Conservation (phyloP, 1,140 invertebrate genomes). For the Paraescarpia echinospica region DNA sequence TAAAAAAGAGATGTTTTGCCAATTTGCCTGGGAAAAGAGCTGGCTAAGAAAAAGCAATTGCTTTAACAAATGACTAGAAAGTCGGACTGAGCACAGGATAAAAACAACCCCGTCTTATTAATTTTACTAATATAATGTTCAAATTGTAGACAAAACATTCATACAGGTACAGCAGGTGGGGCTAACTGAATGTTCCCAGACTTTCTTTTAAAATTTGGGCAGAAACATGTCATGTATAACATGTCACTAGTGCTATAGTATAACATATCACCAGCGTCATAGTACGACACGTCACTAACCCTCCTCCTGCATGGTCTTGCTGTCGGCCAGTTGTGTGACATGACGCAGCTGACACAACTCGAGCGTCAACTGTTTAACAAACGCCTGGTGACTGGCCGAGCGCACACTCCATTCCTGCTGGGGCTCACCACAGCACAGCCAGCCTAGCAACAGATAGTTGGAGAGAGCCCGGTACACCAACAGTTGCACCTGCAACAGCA, state of each 20-base stretch:
- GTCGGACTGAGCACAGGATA: too few species aligned
- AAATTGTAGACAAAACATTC: too few species aligned
- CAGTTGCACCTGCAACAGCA: neutral
- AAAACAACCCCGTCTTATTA: too few species aligned
- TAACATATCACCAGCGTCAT: neutral
- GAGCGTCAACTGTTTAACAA: slow-evolving; percentile 52
- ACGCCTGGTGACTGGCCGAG: slow-evolving; percentile 34
- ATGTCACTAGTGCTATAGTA: neutral
- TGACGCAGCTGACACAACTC: slow-evolving; percentile 49
- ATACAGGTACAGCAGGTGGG: too few species aligned
- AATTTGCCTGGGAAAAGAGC: too few species aligned
- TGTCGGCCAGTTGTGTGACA: slow-evolving; percentile 38
- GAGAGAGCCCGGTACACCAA: neutral
- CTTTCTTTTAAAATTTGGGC: too few species aligned
- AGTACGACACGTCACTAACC: slow-evolving; percentile 36
- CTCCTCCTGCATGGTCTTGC: slow-evolving; percentile 49
- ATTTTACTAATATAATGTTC: too few species aligned
- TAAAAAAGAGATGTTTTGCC: too few species aligned
- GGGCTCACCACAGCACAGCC: neutral
- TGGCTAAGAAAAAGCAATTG: too few species aligned
- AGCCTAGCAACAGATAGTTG: neutral
- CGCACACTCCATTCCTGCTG: neutral
- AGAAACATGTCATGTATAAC: neutral
- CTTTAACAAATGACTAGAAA: too few species aligned
- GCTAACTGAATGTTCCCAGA: too few species aligned